Percentiles rank a stretch among this genome's conserved stretches.
Evolutionary conservation across 2,113 vertebrate species (phyloP).

Genomic region (Otus sunia): DNA sequence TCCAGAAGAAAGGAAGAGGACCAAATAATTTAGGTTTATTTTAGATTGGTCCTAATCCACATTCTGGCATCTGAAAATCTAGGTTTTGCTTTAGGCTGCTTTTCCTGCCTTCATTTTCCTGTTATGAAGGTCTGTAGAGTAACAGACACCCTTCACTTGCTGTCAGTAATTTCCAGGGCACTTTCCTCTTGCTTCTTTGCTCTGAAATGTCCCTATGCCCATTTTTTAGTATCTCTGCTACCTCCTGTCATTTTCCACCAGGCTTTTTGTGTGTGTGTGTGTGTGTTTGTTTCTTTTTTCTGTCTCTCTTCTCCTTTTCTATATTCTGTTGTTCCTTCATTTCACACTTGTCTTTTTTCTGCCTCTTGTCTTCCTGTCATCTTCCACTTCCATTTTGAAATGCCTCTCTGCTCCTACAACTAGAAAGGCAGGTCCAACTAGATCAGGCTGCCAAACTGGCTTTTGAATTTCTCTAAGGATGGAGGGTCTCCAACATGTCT

Average conservation of each 20-base stretch:
- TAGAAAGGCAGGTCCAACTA: not conserved
- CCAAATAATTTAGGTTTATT: not conserved
- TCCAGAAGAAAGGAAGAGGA: not conserved
- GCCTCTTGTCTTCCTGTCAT: not conserved
- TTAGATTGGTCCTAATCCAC: not conserved
- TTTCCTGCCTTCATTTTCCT: not conserved
- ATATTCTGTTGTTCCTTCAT: not conserved
- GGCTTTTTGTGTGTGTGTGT: not conserved
- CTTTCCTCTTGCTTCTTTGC: not conserved
- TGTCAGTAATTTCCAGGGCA: not conserved
- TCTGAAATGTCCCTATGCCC: not conserved
- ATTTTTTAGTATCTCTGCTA: not conserved
- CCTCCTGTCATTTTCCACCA: not conserved
- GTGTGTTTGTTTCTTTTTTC: not conserved
- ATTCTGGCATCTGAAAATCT: not conserved
- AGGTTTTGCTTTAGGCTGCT: not conserved
- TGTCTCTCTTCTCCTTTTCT: not conserved
- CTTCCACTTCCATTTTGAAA: not conserved
- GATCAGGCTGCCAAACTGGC: not conserved
- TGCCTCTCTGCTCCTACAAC: not conserved
- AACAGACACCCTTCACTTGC: not conserved
- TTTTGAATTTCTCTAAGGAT: not conserved
- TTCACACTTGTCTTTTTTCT: not conserved
- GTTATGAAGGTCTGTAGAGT: not conserved
- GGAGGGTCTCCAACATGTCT: not conserved